Evolutionary conservation across 2,888 invertebrate genomes (phyloP), one percentile per base, ranked within the genome.

Genomic region (Cerceris rybyensis): DNA sequence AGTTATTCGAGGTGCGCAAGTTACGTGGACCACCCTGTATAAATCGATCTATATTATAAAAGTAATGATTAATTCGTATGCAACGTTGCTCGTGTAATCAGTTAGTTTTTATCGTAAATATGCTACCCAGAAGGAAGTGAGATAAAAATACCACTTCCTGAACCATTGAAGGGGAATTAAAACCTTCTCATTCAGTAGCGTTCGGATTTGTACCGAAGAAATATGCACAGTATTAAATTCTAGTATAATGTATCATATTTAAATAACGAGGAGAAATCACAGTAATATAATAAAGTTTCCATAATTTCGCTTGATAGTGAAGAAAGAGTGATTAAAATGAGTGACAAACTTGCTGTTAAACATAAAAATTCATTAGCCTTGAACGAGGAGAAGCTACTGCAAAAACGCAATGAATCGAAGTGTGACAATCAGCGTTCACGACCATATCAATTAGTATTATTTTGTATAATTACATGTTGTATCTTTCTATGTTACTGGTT

Each of bases 401-500:
- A 52, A 0, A 55, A 46, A 11, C 39, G 57, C 7, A 58, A 7
- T 59, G 54, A 58, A 7, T 50, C 50, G 7, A 83, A 49, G n/a
- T 42, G 1, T 41, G 71, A 16, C 39, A 16, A 41, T 0, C n/a
- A 43, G 2, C 39, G 58, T 2, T 50, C 59, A 1, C 17, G n/a
- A 13, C 49, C 68, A 0, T 71, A 55, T 28, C 49, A 39, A 50
- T 43, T 70, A 1, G 17, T 63, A 11, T 7, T 80, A 43, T 82
- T 86, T 61, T 79, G 75, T 7, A 39, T 77, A 11, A 42, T 84
- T 7, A 54, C 69, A 16, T 78, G 70, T 66, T 52, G 75, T 7
- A 70, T 86, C 83, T 81, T 92, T 88, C 14, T 92, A 17, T 57
- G 90, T 41, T 92, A 91, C 75, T 93, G 93, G 93, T 85, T 93